Conservation (phyloP, 2,797 vertebrate genomes). For the Mionectes olivaceus region DNA sequence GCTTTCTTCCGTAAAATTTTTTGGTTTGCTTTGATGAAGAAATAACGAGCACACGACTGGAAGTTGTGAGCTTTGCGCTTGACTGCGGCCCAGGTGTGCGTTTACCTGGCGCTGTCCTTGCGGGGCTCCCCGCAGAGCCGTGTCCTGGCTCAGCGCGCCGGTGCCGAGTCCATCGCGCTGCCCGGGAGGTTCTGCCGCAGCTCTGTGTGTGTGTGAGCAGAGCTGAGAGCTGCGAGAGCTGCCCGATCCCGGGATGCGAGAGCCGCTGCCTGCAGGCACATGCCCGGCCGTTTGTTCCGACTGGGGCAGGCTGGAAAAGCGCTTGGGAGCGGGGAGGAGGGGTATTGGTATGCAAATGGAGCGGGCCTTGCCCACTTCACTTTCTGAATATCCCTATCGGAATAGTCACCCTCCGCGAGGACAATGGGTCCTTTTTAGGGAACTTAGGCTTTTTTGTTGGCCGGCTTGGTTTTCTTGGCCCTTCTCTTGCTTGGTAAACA, state of each 20-base stretch:
- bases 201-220: no score
- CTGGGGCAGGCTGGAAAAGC: neutral
- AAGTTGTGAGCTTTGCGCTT: neutral
- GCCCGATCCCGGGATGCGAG: no score
- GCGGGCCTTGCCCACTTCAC: slow-evolving; percentile 18
- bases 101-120: neutral
- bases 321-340: neutral
- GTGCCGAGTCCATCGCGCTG: neutral
- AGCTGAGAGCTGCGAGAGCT: neutral
- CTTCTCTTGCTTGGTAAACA: slow-evolving; percentile 30
- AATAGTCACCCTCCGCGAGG: neutral
- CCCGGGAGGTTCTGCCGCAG: no score
- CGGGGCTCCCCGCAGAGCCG: rapidly evolving
- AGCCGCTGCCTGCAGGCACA: neutral
- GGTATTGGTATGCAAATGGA: slow-evolving; percentile 33
- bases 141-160: neutral
- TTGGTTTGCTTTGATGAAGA: neutral
- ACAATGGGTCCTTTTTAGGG: neutral
- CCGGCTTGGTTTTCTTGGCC: neutral
- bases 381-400: neutral
- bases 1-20: neutral
- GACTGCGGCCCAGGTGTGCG: neutral
- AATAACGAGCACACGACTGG: neutral
- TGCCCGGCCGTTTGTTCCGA: slow-evolving; percentile 23
- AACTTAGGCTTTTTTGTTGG: neutral